A percentile compares a stretch with the other conserved stretches of the same genome.
Conservation (phyloP, 2,113 vertebrate species). For the Daubentonia madagascariensis region DNA sequence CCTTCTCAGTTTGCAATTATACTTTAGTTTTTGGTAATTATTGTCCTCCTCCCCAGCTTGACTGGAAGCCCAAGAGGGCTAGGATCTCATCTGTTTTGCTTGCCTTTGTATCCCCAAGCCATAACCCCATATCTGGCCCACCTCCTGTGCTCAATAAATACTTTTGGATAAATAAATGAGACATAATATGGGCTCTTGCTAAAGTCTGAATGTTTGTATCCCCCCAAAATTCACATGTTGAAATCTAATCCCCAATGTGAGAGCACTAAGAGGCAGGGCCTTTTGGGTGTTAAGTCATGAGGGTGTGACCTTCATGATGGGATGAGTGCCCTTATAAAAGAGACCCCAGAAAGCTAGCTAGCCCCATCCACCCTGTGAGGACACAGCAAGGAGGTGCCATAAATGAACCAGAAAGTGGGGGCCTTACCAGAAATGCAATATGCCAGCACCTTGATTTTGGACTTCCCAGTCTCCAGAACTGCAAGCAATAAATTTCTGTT, state of each 20-base stretch:
- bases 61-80: accelerated
- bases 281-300: background rate
- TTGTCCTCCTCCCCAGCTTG: accelerated
- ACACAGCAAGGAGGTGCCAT: accelerated
- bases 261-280: background rate
- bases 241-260: background rate
- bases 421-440: background rate
- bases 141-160: background rate
- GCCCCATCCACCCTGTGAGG: background rate
- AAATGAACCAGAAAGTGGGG: background rate
- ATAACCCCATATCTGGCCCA: accelerated
- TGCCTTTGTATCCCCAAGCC: too few species aligned
- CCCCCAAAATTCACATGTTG: background rate
- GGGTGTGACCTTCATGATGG: too few species aligned
- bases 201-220: background rate
- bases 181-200: accelerated
- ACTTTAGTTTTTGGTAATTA: background rate
- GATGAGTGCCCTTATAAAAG: background rate
- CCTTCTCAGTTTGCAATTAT: background rate
- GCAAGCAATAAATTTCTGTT: background rate
- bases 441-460: too few species aligned
- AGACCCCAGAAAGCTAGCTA: background rate
- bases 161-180: background rate
- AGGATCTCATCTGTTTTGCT: background rate
- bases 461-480: background rate